Evolutionary conservation across 2,113 vertebrate species (phyloP).

Genomic region (human): GRCh38 chr12:43064001-43064500

Average conservation of each 20-base stretch:
- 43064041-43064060: conserved; percentile 74
- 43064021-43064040: conserved; percentile 33
- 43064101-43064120: background rate
- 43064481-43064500: conserved; percentile 24
- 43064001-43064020: conserved; percentile 49
- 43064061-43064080: conserved; percentile 72
- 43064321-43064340: conserved; percentile 31
- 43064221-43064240: conserved; percentile 67
- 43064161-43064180: conserved; percentile 67
- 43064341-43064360: background rate
- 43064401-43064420: background rate
- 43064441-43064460: background rate
- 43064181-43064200: conserved; percentile 48
- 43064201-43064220: conserved; percentile 69
- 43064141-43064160: conserved; percentile 68
- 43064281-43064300: conserved; percentile 10
- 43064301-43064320: conserved; percentile 42
- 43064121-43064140: conserved; percentile 54
- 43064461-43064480: conserved; percentile 26
- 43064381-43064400: background rate
- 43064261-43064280: conserved; percentile 19
- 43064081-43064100: conserved; percentile 66
- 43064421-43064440: background rate
- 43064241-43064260: conserved; percentile 12
- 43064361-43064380: background rate